Base-by-base conservation (phyloP, 2,113 vertebrate species). In the Megalops atlanticus region DNA sequence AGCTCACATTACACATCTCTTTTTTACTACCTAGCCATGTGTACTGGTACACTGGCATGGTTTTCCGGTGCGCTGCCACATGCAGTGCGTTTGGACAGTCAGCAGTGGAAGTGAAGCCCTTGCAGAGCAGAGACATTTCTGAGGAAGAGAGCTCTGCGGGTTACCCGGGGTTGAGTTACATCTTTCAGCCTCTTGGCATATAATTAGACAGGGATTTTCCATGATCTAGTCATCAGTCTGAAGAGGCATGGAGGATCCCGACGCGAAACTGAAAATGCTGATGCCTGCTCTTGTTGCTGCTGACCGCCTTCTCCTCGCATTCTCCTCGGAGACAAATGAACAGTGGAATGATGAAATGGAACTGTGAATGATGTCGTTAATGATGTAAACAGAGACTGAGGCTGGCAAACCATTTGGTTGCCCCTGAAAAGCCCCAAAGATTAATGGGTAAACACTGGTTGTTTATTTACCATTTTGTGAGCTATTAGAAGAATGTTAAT, bases 401-500 rank as follows among this genome's bases (percentile, higher is more conserved):
- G 31, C 69, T 64, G 36, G 69, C n/a, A 38, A 71, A 70, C 54
- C 70, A 15, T 38, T 39, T 43, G 36, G 39, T 74, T 15, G 6
- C 18, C 79, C 10, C 21, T n/a, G 36, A 73, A 73, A 54, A 80
- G 27, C 39, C 49, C 36, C 11, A 75, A 52, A 68, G 73, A 76
- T 35, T 45, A 64, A 81, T 68, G 52, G 49, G 38, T 41, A 75
- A 64, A 76, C 41, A 64, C 40, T n/a, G 54, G 54, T 81, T 75
- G 71, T 81, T 75, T 81, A 81, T 52, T 64, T 81, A 81, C 38
- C 58, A 33, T 45, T 74, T 80, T 54, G 69, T 52, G 68, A 27
- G 70, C 33, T 39, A 40, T 49, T 39, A n/a, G n/a, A 81, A n/a
- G 80, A 75, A 75, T 76, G 80, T 76, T 75, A 81, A 81, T 58